A percentile compares a stretch with the other conserved stretches of the same genome.
phyloP scores from a whole-genome alignment of 2,797 vertebrate species.

The Zalophus californianus region DNA sequence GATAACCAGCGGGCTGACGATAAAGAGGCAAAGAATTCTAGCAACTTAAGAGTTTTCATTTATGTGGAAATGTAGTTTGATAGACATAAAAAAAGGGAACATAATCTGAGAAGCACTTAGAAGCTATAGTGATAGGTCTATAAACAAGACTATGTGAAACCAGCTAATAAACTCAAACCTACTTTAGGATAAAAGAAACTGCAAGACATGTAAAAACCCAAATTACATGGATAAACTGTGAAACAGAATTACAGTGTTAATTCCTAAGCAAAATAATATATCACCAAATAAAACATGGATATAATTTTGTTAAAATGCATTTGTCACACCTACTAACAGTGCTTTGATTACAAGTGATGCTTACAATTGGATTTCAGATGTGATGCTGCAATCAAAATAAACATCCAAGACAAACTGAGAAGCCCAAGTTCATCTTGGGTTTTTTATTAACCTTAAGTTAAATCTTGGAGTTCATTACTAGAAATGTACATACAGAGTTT shows the following conservation, averaged over 20 bases:
- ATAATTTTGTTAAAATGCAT: conserved; percentile 55
- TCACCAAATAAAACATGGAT: conserved; percentile 57
- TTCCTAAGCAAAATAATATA: conserved; percentile 69
- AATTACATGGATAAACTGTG: conserved; percentile 48
- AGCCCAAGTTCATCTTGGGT: conserved; percentile 9
- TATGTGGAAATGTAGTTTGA: conserved; percentile 60
- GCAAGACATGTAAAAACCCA: conserved; percentile 49
- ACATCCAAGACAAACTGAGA: conserved; percentile 28
- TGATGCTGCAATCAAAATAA: conserved; percentile 61
- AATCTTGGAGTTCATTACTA: background rate
- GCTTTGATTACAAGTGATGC: conserved; percentile 57
- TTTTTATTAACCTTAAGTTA: conserved; percentile 36
- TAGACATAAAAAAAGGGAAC: conserved; percentile 70
- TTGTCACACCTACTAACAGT: conserved; percentile 64
- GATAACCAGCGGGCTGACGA: conserved; percentile 39
- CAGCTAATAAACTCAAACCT: conserved; percentile 67
- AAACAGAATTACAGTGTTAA: conserved; percentile 67
- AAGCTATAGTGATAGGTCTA: conserved; percentile 53
- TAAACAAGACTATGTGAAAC: conserved; percentile 64
- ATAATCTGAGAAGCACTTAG: conserved; percentile 54
- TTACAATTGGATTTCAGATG: conserved; percentile 57
- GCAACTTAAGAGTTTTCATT: conserved; percentile 42
- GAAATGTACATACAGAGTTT: background rate
- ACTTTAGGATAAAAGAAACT: conserved; percentile 18
- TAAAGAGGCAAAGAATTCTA: conserved; percentile 50